These are phyloP conservation scores for Leptodactylus fuscus DNA, from an alignment of 2,113 vertebrate genomes.

Conservation along the genomic window DNA sequence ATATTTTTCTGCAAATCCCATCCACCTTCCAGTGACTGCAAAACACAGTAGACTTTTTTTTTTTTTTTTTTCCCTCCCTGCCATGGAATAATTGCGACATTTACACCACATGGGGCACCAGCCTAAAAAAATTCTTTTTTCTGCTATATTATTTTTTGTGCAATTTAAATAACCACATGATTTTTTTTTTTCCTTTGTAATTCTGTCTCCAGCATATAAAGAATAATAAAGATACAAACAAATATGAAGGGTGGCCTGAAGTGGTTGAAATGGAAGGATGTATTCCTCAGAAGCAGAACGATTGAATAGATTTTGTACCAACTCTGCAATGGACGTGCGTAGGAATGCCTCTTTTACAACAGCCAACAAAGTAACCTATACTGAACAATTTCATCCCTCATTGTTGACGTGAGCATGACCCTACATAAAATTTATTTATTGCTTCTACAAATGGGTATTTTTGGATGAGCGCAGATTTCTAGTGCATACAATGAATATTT, in stretches of 20 bases:
- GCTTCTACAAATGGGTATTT: slow-evolving; percentile 69
- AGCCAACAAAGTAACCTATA: slow-evolving; percentile 69
- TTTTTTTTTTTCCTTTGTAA: no score
- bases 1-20: no score
- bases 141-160: no score
- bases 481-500: neutral
- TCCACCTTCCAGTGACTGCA: no score
- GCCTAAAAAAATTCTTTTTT: no score
- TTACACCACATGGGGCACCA: no score
- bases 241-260: slow-evolving; percentile 98
- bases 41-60: no score
- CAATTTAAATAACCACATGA: neutral
- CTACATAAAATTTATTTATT: slow-evolving; percentile 80
- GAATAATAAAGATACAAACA: slow-evolving; percentile 94
- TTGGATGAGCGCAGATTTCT: slow-evolving; percentile 71
- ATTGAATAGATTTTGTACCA: slow-evolving; percentile 44
- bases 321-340: slow-evolving; percentile 32
- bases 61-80: no score
- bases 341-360: slow-evolving; percentile 25
- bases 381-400: slow-evolving; percentile 72
- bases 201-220: slow-evolving; percentile 86
- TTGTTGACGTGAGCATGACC: slow-evolving; percentile 75
- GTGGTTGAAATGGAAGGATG: slow-evolving; percentile 98
- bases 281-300: slow-evolving; percentile 87
- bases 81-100: no score